These are phyloP conservation scores for Arothron firmamentum DNA, from an alignment of 2,113 vertebrate genomes.

Conservation along the genomic window DNA sequence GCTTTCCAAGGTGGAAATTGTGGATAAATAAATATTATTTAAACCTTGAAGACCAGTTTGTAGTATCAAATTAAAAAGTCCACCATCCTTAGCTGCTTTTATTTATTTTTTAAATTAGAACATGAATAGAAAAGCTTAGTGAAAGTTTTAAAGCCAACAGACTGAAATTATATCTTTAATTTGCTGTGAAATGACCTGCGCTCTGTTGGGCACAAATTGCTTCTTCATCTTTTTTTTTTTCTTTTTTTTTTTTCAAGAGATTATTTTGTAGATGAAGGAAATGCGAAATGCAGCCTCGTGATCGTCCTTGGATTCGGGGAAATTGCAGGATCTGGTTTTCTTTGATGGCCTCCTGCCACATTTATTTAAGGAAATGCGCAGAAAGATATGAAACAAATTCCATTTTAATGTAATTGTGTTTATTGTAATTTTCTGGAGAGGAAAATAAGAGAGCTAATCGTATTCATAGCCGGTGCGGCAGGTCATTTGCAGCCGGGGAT, in stretches of 20 bases:
- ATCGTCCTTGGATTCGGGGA: constrained; percentile 33
- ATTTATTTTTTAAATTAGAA: neutral
- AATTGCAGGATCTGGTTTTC: constrained; percentile 36
- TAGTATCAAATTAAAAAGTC: neutral
- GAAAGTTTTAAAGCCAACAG: constrained; percentile 22
- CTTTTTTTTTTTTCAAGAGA: constrained; percentile 26
- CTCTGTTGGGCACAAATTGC: constrained; percentile 37
- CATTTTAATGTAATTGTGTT: constrained; percentile 52
- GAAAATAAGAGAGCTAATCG: constrained; percentile 69
- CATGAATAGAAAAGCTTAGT: neutral
- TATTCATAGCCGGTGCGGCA: constrained; percentile 69
- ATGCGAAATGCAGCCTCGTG: constrained; percentile 36
- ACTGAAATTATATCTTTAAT: constrained; percentile 48
- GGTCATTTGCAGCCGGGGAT: constrained; percentile 65
- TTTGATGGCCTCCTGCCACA: constrained; percentile 47
- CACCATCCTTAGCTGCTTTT: neutral
- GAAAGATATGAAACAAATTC: constrained; percentile 49
- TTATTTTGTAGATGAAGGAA: constrained; percentile 24
- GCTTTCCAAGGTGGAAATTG: too few relatives aligned
- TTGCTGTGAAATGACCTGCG: constrained; percentile 51
- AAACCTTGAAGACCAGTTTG: too few relatives aligned
- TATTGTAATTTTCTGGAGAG: constrained; percentile 47
- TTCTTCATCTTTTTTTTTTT: constrained; percentile 22
- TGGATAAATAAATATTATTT: too few relatives aligned
- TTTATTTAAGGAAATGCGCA: constrained; percentile 39